These are phyloP conservation scores for Saccostrea glomerata DNA, from an alignment of 1,140 invertebrate genomes.

Conservation along the genomic window DNA sequence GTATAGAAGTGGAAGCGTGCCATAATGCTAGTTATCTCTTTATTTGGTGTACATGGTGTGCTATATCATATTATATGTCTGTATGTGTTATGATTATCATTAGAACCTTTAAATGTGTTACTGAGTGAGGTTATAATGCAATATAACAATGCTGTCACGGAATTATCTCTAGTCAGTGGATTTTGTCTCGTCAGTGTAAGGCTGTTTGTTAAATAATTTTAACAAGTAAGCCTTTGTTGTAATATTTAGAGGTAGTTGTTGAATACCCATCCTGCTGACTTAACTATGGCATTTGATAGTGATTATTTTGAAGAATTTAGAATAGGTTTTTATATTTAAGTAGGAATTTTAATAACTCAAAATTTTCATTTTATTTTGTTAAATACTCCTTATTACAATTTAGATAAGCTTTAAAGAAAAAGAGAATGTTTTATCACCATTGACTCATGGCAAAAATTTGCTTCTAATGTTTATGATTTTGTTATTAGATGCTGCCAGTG, in stretches of 20 bases:
- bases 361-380: neutral
- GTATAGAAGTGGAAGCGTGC: neutral
- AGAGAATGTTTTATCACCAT: neutral
- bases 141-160: constrained; percentile 4
- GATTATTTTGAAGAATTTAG: constrained; percentile 13
- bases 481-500: neutral
- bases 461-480: neutral
- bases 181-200: constrained; percentile 12
- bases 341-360: neutral
- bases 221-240: neutral
- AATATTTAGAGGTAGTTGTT: constrained; percentile 3
- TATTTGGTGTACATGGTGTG: neutral
- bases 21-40: neutral
- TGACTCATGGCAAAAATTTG: neutral
- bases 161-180: constrained; percentile 22
- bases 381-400: neutral
- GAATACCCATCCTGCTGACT: neutral
- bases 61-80: neutral
- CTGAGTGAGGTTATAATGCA: neutral
- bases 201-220: neutral
- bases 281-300: constrained; percentile 3
- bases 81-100: neutral
- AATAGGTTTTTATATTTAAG: neutral
- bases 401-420: neutral
- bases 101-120: neutral